Base-by-base conservation (phyloP, 92 coral and sea anemone genomes). In the Paragorgia papillata region DNA sequence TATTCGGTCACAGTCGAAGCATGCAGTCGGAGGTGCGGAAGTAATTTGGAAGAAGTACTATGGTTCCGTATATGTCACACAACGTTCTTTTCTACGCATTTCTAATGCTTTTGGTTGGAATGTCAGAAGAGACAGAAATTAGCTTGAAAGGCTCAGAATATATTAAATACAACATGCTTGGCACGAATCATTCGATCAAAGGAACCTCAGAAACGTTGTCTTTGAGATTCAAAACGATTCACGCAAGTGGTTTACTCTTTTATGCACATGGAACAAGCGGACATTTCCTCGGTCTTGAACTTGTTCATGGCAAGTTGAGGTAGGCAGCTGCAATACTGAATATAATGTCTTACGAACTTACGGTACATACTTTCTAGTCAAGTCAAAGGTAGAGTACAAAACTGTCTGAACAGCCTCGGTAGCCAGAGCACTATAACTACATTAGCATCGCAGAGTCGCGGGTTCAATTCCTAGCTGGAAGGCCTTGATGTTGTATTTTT, bases 281-380 rank as follows among this genome's bases (percentile, higher is more conserved):
- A 7, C 90, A 93, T 49, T 92, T 82, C 27, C 56, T 93, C n/a
- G 79, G 91, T n/a, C 68, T 93, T 28, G 97, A 93, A 43, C 83
- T 93, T n/a, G 63, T 90, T 53, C 96, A 93, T 13, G 90, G 97
- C 33, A 85, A 79, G 63, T 56, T 93, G 17, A 83, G 97, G 97
- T 93, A 67, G 44, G 89, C 67, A 8, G 29, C 43, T 64, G 30
- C 33, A 46, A 14, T 28, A 9, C 19, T n/a, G n/a, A n/a, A n/a
- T n/a, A n/a, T n/a, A n/a, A n/a, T n/a, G n/a, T n/a, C n/a, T n/a
- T n/a, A n/a, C n/a, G n/a, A n/a, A n/a, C n/a, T n/a, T n/a, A n/a
- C n/a, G n/a, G n/a, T n/a, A n/a, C n/a, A n/a, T n/a, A n/a, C n/a
- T n/a, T n/a, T n/a, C n/a, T n/a, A n/a, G n/a, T n/a, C n/a, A n/a